Evolutionary conservation across 2,888 invertebrate genomes (phyloP).

Genomic region (Therioaphis trifolii): DNA sequence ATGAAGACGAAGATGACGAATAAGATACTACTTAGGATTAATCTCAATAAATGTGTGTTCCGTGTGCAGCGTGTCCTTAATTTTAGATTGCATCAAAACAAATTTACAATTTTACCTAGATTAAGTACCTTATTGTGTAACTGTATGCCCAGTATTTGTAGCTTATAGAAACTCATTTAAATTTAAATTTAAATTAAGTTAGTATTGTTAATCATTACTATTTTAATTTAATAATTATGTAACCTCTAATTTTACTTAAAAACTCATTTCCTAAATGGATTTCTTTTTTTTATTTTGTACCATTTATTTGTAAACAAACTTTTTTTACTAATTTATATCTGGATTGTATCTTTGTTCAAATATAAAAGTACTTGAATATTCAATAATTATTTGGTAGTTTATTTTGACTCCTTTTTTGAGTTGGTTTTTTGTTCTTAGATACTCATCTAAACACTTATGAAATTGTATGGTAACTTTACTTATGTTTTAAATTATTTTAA

Average conservation of each 20-base stretch:
- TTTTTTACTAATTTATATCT: conserved; percentile 60
- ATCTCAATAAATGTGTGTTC: conserved; percentile 60
- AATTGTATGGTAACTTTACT: too few relatives aligned
- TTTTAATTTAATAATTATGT: conserved; percentile 47
- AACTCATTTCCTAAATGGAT: conserved; percentile 20
- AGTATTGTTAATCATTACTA: conserved; percentile 37
- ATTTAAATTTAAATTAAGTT: conserved; percentile 48
- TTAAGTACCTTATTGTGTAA: conserved; percentile 54
- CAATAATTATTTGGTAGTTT: conserved; percentile 27
- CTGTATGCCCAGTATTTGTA: conserved; percentile 56
- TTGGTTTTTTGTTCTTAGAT: too few relatives aligned
- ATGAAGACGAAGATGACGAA: conserved; percentile 62
- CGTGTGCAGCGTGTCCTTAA: conserved; percentile 55
- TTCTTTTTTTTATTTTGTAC: conserved; percentile 54
- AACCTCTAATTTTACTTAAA: conserved; percentile 50
- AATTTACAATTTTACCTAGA: conserved; percentile 51
- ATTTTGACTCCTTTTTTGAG: too few relatives aligned
- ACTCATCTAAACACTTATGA: too few relatives aligned
- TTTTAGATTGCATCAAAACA: conserved; percentile 55
- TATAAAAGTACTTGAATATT: conserved; percentile 51
- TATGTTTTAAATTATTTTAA: too few relatives aligned
- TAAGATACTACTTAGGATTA: conserved; percentile 48
- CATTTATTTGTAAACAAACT: conserved; percentile 59
- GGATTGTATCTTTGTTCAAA: conserved; percentile 46
- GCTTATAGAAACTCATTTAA: conserved; percentile 51